Evolutionary conservation across 2,113 vertebrate species (phyloP).

Genomic region (Calidris pygmaea): DNA sequence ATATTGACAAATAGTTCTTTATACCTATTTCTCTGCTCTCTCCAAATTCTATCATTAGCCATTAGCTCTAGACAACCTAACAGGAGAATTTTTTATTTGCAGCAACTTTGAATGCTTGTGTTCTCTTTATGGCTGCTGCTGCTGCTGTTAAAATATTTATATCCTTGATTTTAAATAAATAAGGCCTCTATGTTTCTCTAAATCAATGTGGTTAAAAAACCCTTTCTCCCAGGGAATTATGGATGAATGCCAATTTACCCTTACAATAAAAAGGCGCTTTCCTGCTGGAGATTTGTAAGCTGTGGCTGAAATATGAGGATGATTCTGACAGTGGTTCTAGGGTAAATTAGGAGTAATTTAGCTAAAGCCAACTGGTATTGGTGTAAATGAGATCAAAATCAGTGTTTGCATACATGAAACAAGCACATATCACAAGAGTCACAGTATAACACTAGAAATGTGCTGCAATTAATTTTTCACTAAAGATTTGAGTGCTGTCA

Average conservation of each 20-base stretch:
- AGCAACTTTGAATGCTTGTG: not conserved
- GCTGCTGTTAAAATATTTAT: conserved; percentile 35
- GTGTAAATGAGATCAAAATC: not conserved
- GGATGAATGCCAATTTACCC: conserved; percentile 29
- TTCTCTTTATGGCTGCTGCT: conserved; percentile 5
- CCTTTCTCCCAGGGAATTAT: not conserved
- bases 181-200: conserved; percentile 11
- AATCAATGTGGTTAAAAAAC: conserved; percentile 6
- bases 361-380: not conserved
- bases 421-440: not conserved
- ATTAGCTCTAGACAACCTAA: not conserved
- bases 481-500: not conserved
- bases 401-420: not conserved
- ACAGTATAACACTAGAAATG: not conserved
- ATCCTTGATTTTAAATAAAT: conserved; percentile 37
- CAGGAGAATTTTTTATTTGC: not conserved
- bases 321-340: not conserved
- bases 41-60: not conserved
- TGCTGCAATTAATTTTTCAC: conserved; percentile 25
- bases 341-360: not conserved
- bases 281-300: conserved; percentile 36
- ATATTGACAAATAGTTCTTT: conserved; percentile 22
- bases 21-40: not conserved
- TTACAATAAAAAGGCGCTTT: conserved; percentile 50
- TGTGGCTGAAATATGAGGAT: conserved; percentile 63